Base-by-base conservation (phyloP, 2,888 invertebrate genomes). In the Xylota segnis region DNA sequence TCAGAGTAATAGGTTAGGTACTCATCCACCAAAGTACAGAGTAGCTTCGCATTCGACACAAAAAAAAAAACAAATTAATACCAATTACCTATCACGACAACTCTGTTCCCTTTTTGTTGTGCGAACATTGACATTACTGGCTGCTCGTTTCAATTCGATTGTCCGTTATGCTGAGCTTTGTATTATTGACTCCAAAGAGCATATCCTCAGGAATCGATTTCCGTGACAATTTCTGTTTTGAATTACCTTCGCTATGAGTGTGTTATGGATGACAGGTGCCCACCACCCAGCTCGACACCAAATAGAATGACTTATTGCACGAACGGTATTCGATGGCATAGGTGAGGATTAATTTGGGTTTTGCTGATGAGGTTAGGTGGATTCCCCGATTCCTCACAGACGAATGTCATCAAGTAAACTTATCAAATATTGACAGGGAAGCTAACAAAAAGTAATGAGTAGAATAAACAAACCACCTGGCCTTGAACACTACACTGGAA, bases 301-400 rank as follows among this genome's bases (percentile, higher is more conserved):
- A 56, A 56, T 10, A 6, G 58, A n/a, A 58, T 37, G 59, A 56
- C 54, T 58, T 37, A 58, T 16, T 40, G 59, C 5, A 37, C n/a
- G 34, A n/a, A 23, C 12, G 0, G 12, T 32, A 12, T 12, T 50
- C 23, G n/a, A 23, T 23, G 12, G 32, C 12, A 59, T 56, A 23
- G 47, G 58, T 59, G 7, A 63, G 61, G n/a, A 70, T 70, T 61
- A 54, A 59, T 70, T 77, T 61, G 23, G 50, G 45, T 47, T 61
- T 56, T 56, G 27, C n/a, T 40, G 61, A 29, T 23, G 52, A 14
- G 45, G n/a, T 23, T 56, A 52, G 59, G 12, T 68, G 68, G 50
- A 58, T 47, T 68, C 40, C 52, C 2, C n/a, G 16, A 16, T 16
- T 16, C 16, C 12, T 5, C 2, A 23, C 23, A 23, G 23, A 23